Evolutionary conservation across 1,140 invertebrate species (phyloP), one percentile per base, ranked within the genome.

Genomic region (Musca domestica): DNA sequence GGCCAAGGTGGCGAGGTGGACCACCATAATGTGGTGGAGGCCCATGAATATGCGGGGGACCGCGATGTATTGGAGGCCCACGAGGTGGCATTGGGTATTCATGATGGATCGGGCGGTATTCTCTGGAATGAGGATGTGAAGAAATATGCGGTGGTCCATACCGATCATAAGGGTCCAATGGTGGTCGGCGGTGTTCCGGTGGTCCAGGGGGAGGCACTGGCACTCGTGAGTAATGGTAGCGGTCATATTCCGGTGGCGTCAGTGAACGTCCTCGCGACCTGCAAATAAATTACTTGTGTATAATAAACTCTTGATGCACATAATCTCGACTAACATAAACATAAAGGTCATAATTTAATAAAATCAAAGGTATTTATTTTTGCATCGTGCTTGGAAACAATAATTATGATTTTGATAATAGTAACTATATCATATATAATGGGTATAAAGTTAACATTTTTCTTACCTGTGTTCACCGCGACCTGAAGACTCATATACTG

Each of bases 401-500:
- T n/a, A n/a, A n/a, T n/a, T n/a, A n/a, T n/a, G n/a, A n/a, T n/a
- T n/a, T n/a, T n/a, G n/a, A n/a, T n/a, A n/a, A n/a, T n/a, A n/a
- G n/a, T n/a, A n/a, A n/a, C n/a, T n/a, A n/a, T n/a, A n/a, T n/a
- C n/a, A n/a, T n/a, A n/a, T n/a, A n/a, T n/a, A n/a, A n/a, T n/a
- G n/a, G n/a, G n/a, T n/a, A n/a, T n/a, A n/a, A n/a, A n/a, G n/a
- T n/a, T n/a, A n/a, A n/a, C n/a, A 19, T 30, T 41, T 23, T 19
- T 51, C 19, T 69, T 27, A 77, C 77, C 77, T 88, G 81, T 92
- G 93, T 70, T 93, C 91, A 9, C 89, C 90, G 2, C 88, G 87
- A 10, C 89, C 84, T 17, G 89, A 88, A 61, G 90, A 88, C 81
- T 98, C 95, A 83, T 95, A 97, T 0, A 98, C 94, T 14, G 95